Evolutionary conservation across 2,113 vertebrate genomes (phyloP), one percentile per base, ranked within the genome.

Genomic region (Grammomys dolichurus): DNA sequence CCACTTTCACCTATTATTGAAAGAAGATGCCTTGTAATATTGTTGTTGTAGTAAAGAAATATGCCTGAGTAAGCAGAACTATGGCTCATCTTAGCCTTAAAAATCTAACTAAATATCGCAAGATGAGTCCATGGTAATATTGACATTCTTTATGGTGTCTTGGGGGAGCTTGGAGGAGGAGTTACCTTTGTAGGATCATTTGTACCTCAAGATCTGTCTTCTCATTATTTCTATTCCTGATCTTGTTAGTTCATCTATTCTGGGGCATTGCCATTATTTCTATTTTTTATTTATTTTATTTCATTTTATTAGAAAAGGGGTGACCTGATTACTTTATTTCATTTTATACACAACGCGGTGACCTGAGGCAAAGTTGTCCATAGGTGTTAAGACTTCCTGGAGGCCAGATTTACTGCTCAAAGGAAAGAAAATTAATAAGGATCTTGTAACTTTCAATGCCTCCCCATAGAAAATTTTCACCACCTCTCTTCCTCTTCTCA

Each of bases 261-360:
- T 51, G 12, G 4, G 33, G 3, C 5, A 58, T 22, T 36, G 3
- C 36, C 72, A 4, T 2, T 85, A 22, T n/a, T 51, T 87, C 51
- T 48, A 67, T 14, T 36, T 17, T 69, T 67, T 33, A 58, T 56
- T 81, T 56, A 36, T 24, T 80, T 84, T 43, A 26, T 77, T 17
- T 60, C n/a, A 48, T 58, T 58, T 75, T 89, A 89, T 58, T 77
- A 96, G 78, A 20, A 90, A 77, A 87, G 12, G 9, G 77, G 51
- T 51, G 51, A 51, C 51, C 9, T 51, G 51, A 51, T 51, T 51
- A 51, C 51, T 51, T 51, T 51, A 51, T 51, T 51, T 51, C 58
- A 19, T 16, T n/a, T 82, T 63, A 67, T 67, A 81, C 40, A 33
- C 51, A 76, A 78, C 51, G 6, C 46, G 56, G 3, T 26, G 19